Base-by-base conservation (phyloP, 2,797 vertebrate genomes). In the Oreonectes daqikongensis region DNA sequence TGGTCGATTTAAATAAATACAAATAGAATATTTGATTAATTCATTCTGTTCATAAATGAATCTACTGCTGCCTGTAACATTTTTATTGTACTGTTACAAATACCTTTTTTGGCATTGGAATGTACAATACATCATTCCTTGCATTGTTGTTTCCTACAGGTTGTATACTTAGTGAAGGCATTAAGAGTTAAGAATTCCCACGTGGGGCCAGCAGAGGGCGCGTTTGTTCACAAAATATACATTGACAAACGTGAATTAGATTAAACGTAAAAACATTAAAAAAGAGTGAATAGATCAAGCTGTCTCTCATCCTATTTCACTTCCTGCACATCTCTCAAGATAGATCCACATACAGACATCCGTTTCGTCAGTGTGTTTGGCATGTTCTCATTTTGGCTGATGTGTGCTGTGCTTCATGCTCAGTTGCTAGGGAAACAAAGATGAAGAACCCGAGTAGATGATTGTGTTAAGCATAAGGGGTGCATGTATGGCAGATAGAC, bases 401-500 rank as follows among this genome's bases (percentile, higher is more conserved):
- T 75, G 81, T 81, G 84, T 88, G 84, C 88, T 82, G 82, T 85
- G 86, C 85, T 87, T 89, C 86, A 81, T 90, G 90, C 92, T 92
- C 76, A 79, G 93, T 95, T 92, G 82, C 90, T 90, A 84, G 85
- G 93, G 91, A 89, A 94, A 93, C 94, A 82, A 85, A 86, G 89
- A 85, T 86, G 82, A 89, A 89, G 87, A 89, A 85, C 84, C 85
- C 79, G 84, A 89, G 87, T 87, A 85, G 85, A 84, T 91, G 88
- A 85, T 86, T 90, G 84, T 84, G 84, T 84, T 88, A 84, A 57
- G 44, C 44, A 50, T 78, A 59, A 42, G 64, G 22, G 61, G 64
- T 67, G 53, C 63, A 30, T 74, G 63, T 68, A 44, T 69, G 28
- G 18, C 30, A 68, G 60, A 80, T 66, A 18, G 40, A 57, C n/a